Percentiles rank a stretch among this genome's conserved stretches.
These are phyloP conservation scores for Orientallactaga bullata DNA, from an alignment of 2,113 vertebrate genomes.

Conservation along the genomic window DNA sequence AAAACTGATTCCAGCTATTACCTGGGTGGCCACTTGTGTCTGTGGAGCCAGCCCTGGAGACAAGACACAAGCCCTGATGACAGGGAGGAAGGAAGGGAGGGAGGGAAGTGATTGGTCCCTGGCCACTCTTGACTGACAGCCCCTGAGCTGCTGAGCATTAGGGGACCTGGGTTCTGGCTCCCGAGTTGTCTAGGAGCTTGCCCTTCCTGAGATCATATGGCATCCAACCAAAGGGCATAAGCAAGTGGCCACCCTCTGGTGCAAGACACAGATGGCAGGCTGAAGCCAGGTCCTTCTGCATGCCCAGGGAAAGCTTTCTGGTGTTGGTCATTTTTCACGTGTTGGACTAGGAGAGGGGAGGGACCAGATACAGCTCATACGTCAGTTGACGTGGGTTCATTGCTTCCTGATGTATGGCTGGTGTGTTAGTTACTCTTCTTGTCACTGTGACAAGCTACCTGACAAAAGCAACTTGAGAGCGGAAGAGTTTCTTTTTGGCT, in stretches of 20 bases:
- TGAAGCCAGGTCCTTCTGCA: neutral
- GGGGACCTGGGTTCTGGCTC: neutral
- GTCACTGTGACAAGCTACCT: neutral
- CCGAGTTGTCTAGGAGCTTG: neutral
- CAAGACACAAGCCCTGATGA: neutral
- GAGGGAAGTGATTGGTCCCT: neutral
- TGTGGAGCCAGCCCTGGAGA: neutral
- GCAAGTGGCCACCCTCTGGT: neutral
- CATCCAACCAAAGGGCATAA: neutral
- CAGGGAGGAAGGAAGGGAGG: neutral
- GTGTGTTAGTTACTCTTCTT: neutral
- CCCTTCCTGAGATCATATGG: neutral
- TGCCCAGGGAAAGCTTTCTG: constrained; percentile 9
- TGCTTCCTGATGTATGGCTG: neutral
- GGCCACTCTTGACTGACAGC: neutral
- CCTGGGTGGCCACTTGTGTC: constrained; percentile 7
- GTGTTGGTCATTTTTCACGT: neutral
- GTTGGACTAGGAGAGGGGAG: neutral
- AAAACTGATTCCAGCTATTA: constrained; percentile 54
- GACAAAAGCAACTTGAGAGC: neutral
- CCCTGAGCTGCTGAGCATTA: neutral
- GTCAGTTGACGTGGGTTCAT: neutral
- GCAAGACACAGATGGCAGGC: neutral
- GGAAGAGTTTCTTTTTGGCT: no score
- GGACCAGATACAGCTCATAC: neutral